phyloP scores from a whole-genome alignment of 2,797 vertebrate genomes.

The Sus cebifrons region DNA sequence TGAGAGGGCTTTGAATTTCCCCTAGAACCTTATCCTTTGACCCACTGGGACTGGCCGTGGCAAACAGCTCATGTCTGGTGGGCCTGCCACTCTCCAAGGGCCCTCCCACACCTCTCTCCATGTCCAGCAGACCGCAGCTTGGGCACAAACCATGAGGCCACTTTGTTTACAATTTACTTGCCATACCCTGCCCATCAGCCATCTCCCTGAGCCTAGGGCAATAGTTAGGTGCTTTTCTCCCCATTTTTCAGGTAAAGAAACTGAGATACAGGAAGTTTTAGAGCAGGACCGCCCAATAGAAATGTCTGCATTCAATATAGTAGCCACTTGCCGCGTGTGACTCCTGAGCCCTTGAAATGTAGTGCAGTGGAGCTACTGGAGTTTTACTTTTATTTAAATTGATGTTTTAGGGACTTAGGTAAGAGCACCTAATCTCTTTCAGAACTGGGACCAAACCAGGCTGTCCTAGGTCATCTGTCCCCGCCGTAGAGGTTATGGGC shows the following conservation, averaged over 20 bases:
- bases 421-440: neutral
- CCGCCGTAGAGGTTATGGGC: neutral
- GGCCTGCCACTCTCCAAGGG: accelerated
- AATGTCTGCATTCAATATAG: accelerated
- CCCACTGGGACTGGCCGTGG: neutral
- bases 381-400: neutral
- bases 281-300: neutral
- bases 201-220: neutral
- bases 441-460: slow-evolving; percentile 15
- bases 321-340: accelerated
- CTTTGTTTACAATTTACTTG: neutral
- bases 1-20: neutral
- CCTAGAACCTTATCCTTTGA: neutral
- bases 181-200: neutral
- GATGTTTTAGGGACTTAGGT: neutral
- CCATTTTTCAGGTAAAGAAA: neutral
- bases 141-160: neutral
- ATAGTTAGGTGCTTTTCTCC: no score
- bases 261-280: neutral
- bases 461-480: neutral
- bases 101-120: neutral
- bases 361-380: neutral
- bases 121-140: neutral
- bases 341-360: accelerated
- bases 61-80: neutral